Evolutionary conservation across 1,140 invertebrate genomes (phyloP), one percentile per base, ranked within the genome.

Genomic region (Triops cancriformis): DNA sequence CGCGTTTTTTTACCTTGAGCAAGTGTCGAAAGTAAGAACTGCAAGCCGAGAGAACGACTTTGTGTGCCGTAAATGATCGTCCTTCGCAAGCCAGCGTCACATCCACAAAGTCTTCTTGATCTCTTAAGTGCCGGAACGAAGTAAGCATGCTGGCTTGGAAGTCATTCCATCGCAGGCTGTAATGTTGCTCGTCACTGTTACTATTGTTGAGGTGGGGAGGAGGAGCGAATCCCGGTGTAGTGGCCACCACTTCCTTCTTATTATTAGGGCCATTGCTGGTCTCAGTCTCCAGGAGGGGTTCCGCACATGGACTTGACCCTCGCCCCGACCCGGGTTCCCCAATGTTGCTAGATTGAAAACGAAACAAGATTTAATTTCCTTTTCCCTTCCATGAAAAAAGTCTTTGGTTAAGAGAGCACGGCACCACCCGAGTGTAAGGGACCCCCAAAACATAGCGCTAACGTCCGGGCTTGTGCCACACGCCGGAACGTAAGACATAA

Each of bases 151-250:
- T 94, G 76, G 92, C 90, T 84, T 95, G 93, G 87, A 94, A 96
- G 85, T 96, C 94, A 85, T 95, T 96, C 94, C 94, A 96, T 83
- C 93, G 90, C 82, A 96, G 88, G 84, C 93, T 94, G 86, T 95
- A 96, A 84, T 94, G 93, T 87, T 96, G 94, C 86, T 94, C 91
- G 81, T 79, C 76, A 51, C 18, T 73, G 31, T 43, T 78, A 72
- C 26, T 28, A 72, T 37, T 78, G 41, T 73, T 78, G 77, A 31
- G 73, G 26, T 72, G 73, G 14, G 31, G 31, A 37, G 31, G 31
- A 37, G 37, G 26, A 73, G 64, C n/a, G 12, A 77, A 74, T 76
- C 41, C 37, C 41, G 27, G 37, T 28, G 74, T 23, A 10, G 26
- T 14, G 42, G 18, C 6, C 28, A 27, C 10, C 26, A 14, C 37